A percentile compares a stretch with the other conserved stretches of the same genome.
phyloP scores from a whole-genome alignment of 2,113 vertebrate species.

The Triplophysa tibetana region DNA sequence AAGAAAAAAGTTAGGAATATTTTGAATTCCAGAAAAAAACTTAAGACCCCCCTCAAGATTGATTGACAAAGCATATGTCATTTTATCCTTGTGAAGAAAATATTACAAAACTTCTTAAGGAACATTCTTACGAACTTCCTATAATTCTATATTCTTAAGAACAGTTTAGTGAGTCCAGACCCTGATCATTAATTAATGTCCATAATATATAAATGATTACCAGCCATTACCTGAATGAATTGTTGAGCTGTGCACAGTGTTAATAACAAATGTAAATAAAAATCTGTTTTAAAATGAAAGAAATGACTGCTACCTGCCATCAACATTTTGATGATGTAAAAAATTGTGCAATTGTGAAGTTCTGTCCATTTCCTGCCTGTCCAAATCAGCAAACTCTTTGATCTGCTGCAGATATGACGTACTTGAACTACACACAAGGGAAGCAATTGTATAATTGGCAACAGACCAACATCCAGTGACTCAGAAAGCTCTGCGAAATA shows the following conservation, averaged over 20 bases:
- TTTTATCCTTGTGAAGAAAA: too few relatives aligned
- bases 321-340: neutral
- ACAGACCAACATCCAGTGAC: neutral
- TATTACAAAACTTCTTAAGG: too few relatives aligned
- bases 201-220: neutral
- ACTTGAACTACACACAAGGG: neutral
- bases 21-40: too few relatives aligned
- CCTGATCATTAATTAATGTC: neutral
- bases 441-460: constrained; percentile 7
- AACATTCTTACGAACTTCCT: too few relatives aligned
- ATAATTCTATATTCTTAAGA: too few relatives aligned
- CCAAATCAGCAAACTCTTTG: neutral
- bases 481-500: constrained; percentile 15
- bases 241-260: neutral
- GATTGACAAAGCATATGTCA: too few relatives aligned
- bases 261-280: neutral
- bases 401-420: constrained; percentile 10
- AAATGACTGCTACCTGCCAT: neutral
- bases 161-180: too few relatives aligned
- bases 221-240: neutral
- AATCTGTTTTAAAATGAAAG: too few relatives aligned
- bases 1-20: too few relatives aligned
- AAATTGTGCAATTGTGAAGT: neutral
- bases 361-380: neutral
- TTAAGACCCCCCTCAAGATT: too few relatives aligned